phyloP scores from a whole-genome alignment of 2,888 invertebrate genomes.

The Pyrrhosoma nymphula region DNA sequence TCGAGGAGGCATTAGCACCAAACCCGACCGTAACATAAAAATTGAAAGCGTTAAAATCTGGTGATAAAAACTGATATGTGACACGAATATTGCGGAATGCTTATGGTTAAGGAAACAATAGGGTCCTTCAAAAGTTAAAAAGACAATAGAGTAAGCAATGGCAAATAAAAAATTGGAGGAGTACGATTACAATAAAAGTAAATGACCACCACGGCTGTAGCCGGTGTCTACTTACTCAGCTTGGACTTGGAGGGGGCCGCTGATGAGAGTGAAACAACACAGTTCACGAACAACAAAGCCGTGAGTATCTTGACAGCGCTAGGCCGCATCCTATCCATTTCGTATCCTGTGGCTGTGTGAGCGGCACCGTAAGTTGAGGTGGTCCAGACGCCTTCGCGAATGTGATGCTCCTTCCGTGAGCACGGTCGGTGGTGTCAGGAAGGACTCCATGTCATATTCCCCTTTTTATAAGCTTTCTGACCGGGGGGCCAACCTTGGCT shows the following conservation, averaged over 20 bases:
- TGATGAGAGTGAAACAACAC: neutral
- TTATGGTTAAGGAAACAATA: too few species aligned
- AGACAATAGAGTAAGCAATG: too few species aligned
- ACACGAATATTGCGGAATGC: too few species aligned
- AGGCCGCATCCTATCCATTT: neutral
- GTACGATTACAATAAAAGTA: too few species aligned
- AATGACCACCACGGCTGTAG: too few species aligned
- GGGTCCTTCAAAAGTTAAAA: too few species aligned
- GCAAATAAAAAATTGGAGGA: too few species aligned
- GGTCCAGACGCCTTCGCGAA: neutral
- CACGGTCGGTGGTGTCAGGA: neutral
- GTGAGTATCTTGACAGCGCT: neutral
- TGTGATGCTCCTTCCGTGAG: neutral
- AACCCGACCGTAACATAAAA: too few species aligned
- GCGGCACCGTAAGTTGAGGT: neutral
- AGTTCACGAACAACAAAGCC: neutral
- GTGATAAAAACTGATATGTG: too few species aligned
- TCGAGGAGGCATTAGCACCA: too few species aligned
- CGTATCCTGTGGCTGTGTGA: neutral
- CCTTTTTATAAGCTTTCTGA: neutral
- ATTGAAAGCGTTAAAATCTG: too few species aligned
- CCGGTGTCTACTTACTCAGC: neutral
- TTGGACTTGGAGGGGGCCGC: neutral
- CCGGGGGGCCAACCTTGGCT: neutral
- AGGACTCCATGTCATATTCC: neutral